Evolutionary conservation across 1,140 invertebrate genomes (phyloP).

Genomic region (Drosophila nebulosa): DNA sequence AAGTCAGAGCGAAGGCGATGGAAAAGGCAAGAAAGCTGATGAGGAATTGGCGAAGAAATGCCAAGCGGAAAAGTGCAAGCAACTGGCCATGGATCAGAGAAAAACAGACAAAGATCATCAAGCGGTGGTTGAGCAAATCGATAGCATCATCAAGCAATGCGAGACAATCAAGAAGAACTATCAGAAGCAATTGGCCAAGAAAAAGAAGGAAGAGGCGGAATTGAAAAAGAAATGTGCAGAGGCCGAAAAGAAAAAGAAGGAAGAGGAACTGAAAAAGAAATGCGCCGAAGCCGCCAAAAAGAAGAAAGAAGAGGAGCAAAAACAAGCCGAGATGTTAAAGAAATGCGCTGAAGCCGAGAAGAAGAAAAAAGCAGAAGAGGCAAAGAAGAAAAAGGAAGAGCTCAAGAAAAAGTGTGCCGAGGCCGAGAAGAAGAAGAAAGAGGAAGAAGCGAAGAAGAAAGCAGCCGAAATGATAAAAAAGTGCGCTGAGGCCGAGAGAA

Average conservation of each 20-base stretch:
- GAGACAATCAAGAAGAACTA: neutral
- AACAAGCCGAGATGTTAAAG: neutral
- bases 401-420: neutral
- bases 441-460: neutral
- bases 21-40: neutral
- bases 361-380: neutral
- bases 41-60: too few relatives aligned
- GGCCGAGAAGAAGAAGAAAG: neutral
- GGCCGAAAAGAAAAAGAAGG: neutral
- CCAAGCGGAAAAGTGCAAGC: too few relatives aligned
- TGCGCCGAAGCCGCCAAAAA: neutral
- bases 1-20: too few relatives aligned
- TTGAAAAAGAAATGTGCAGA: neutral
- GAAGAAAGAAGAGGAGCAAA: neutral
- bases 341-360: neutral
- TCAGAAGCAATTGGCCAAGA: neutral
- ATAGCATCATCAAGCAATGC: constrained; percentile 24
- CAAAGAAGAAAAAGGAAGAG: neutral
- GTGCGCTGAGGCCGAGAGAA: neutral
- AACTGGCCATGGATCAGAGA: too few relatives aligned
- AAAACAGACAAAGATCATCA: neutral
- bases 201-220: neutral
- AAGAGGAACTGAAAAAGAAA: neutral
- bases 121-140: constrained; percentile 6
- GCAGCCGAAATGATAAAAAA: neutral